Evolutionary conservation across 2,888 invertebrate genomes (phyloP), one percentile per base, ranked within the genome.

Genomic region (Oscheius onirici): DNA sequence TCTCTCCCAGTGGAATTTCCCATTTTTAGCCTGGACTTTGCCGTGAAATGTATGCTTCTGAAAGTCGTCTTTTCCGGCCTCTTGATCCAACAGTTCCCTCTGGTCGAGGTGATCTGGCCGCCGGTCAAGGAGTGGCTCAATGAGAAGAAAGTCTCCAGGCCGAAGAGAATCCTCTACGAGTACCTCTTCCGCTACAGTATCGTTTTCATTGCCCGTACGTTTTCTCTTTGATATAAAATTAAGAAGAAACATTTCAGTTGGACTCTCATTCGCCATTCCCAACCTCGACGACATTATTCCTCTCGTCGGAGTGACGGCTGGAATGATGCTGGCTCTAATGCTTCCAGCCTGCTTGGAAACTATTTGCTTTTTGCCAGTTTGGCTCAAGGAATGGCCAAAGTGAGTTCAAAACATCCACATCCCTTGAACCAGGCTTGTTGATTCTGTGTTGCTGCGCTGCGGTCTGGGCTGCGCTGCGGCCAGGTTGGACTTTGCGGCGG

Each of bases 81-180:
- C 73, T 92, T 93, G 11, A 91, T 96, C 6, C 95, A 95, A 89
- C 93, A 95, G 88, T 96, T 95, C 88, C 95, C 96, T 22, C 94
- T 95, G 1, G 92, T 95, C 89, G 93, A 92, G 83, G 94, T 96
- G 75, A 91, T 95, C 28, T 94, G 94, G 92, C 95, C 95, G 0
- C 90, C 90, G 73, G 89, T 95, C 3, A 80, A 85, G 60, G 74
- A 67, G 34, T 74, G 71, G 46, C 70, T 77, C 43, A 75, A 67
- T 28, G 66, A 61, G 22, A 61, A 44, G 28, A 54, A 70, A 13
- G 43, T 61, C 43, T 24, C 28, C n/a, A 46, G 70, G 17, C n/a
- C 11, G 1, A 26, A 13, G 63, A 70, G 61, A 24, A 70, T 70
- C 13, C 20, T 34, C 22, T 52, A 26, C 3, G 93, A 93, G 86